Conservation (phyloP, 2,113 vertebrate species). For the Irena cyanogastra region DNA sequence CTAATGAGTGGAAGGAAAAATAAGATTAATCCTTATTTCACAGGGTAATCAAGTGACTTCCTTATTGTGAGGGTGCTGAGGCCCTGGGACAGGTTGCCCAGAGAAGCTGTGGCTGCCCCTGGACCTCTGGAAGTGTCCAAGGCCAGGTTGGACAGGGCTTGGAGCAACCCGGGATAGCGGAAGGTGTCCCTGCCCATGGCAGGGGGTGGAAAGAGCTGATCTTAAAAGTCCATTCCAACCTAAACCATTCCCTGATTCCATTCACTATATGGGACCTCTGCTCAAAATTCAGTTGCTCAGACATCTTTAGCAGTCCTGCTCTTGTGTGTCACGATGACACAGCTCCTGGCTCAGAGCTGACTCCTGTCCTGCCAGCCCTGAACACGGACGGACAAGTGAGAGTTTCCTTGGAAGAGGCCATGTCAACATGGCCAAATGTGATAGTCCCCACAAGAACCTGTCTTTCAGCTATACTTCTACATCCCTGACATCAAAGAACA, state of each 20-base stretch:
- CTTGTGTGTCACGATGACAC: not conserved
- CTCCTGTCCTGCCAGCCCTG: rapidly evolving
- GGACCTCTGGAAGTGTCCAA: not conserved
- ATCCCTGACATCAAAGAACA: not conserved
- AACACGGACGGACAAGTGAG: rapidly evolving
- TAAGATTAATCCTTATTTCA: not conserved
- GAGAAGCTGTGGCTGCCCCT: not conserved
- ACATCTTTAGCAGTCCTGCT: not conserved
- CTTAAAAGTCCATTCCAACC: not conserved
- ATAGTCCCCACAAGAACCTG: not conserved
- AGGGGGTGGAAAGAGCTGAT: not conserved
- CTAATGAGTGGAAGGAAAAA: not conserved
- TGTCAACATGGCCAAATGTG: rapidly evolving
- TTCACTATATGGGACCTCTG: no score
- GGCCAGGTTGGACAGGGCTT: rapidly evolving
- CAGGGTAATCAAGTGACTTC: not conserved
- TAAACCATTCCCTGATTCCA: not conserved
- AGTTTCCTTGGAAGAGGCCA: not conserved
- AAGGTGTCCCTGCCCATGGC: not conserved
- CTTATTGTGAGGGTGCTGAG: not conserved
- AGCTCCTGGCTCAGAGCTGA: not conserved
- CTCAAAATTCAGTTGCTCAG: not conserved
- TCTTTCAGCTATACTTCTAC: not conserved
- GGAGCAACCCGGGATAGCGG: rapidly evolving
- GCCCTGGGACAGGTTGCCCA: rapidly evolving